Evolutionary conservation across 2,888 invertebrate genomes (phyloP), one percentile per base, ranked within the genome.

Genomic region (Leucophora obtusa): DNA sequence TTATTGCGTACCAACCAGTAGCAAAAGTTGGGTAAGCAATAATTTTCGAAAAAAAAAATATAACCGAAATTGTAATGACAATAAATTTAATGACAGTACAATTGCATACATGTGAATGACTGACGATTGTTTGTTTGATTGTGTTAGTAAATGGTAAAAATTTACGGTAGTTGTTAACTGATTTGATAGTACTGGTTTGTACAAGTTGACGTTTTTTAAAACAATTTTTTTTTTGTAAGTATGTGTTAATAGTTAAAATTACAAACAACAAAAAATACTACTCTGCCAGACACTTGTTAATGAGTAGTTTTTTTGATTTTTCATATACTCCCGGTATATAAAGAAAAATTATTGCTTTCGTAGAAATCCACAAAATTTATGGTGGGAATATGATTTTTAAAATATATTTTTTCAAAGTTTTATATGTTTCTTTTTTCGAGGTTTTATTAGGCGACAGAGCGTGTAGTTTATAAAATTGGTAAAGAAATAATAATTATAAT

Each of bases 41-140:
- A 21, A 38, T 18, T n/a, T 33, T 38, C 38, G 24, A 63, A 28
- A 28, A 28, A 28, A 28, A 63, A 53, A 47, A 65, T 72, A 21
- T 66, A 72, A 58, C 17, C 59, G 53, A 71, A 78, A 58, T 69
- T 82, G 78, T 82, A 79, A 75, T 82, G 82, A 82, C 82, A 82
- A 82, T 75, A 82, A 79, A 75, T 82, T 82, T 82, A 79, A 82
- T 82, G 82, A 75, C 82, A 74, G 53, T n/a, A 58, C 28, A 76
- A 65, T 50, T 60, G 51, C 66, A 59, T 63, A 63, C 50, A 62
- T 74, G 74, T 78, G 80, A 72, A 81, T 74, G 74, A 68, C 65
- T 21, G 1, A 47, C 3, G 14, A 47, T n/a, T 47, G 43, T 11
- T n/a, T 47, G 43, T 11, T 14, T 38, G 10, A 38, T 1, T 38